Evolutionary conservation across 2,113 vertebrate genomes (phyloP), one percentile per base, ranked within the genome.

Genomic region (Agapornis roseicollis): DNA sequence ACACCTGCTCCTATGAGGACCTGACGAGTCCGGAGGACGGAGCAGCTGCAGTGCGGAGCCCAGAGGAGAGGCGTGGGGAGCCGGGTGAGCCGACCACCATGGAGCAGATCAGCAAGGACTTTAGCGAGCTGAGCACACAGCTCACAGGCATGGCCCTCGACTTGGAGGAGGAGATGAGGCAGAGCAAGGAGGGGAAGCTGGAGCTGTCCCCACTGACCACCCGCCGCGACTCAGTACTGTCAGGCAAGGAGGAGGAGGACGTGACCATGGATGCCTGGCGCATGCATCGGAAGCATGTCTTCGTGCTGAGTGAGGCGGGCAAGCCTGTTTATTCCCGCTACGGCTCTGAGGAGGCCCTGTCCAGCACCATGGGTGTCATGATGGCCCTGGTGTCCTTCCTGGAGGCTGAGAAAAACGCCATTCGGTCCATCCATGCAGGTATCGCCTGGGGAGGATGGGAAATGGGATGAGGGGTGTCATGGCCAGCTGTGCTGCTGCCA

Each of bases 301-400:
- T 99, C 11, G 99, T 99, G 90, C 97, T 99, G 92, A 99, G 99
- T 3, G 99, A 99, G 88, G 99, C 99, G 0, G 99, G 99, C 73
- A 99, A 99, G 97, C 99, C 99, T 0, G 99, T 99, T 92, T 99
- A 99, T 87, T 99, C 98, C 33, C 99, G 99, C 88, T 99, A 99
- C 0, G 99, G 99, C 85, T 99, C 99, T 1, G 99, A 99, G 97
- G 99, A 99, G 96, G 99, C 99, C 1, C 98, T 99, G 61, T 99
- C 99, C 90, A 99, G 99, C 98, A 99, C 99, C 88, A 99, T 99
- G 98, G 99, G 99, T 0, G 99, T 99, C 86, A 99, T 99, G 99
- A 99, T 99, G 98, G 99, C 99, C 5, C 98, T 99, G 4, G 99
- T 99, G 44, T 99, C 99, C 44, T 99, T 99, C 63, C 97, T 99